These are phyloP conservation scores for Agriopis marginaria DNA, from an alignment of 2,888 invertebrate species.

Conservation along the genomic window DNA sequence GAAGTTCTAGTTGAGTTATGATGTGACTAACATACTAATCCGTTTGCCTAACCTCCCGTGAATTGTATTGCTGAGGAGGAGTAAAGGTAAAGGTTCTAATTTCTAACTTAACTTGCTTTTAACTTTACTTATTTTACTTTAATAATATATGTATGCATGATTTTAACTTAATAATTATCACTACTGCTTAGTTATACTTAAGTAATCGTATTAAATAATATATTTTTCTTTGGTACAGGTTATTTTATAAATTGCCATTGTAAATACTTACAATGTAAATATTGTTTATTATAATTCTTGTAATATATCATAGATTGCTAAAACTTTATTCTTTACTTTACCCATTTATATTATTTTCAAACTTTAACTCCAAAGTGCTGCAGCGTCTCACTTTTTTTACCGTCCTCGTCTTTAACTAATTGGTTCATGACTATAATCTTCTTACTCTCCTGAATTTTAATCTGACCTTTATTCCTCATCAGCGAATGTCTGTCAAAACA, in stretches of 20 bases:
- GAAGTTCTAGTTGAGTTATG: conserved; percentile 2
- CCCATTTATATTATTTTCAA: not conserved
- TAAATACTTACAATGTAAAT: not conserved
- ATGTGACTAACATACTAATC: conserved; percentile 67
- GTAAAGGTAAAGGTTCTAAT: conserved; percentile 72
- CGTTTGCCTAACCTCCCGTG: conserved; percentile 73
- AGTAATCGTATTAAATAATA: not conserved
- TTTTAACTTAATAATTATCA: not conserved
- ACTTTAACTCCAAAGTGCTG: conserved; percentile 1
- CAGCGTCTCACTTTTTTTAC: not conserved
- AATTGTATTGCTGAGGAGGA: conserved; percentile 71
- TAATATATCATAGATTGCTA: not conserved
- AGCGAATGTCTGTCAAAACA: conserved; percentile 51
- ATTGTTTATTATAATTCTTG: not conserved
- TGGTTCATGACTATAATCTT: not conserved
- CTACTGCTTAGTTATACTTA: not conserved
- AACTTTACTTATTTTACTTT: conserved; percentile 2
- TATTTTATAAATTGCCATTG: not conserved
- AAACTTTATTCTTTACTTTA: too few relatives aligned
- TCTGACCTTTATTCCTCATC: conserved; percentile 78
- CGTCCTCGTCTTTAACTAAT: not conserved
- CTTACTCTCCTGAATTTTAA: not conserved
- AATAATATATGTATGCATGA: not conserved
- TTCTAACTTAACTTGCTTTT: conserved; percentile 37
- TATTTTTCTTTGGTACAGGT: not conserved